Evolutionary conservation across 2,113 vertebrate species (phyloP).

Genomic region (Myotis davidii): DNA sequence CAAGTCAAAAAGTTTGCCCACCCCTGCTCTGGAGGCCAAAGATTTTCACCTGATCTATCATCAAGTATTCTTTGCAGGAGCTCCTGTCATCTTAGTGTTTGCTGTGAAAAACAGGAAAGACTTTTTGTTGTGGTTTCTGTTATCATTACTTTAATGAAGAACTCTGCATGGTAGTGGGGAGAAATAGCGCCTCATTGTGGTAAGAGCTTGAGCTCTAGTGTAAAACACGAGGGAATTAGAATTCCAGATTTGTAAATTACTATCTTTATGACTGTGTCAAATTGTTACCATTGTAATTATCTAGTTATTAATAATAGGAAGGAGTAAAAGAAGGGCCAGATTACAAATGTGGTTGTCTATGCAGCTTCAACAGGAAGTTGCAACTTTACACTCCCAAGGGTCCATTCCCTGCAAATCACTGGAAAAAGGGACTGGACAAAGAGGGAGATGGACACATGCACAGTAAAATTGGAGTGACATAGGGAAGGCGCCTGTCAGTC

Average conservation of each 20-base stretch:
- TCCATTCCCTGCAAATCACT: not conserved
- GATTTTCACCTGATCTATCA: not conserved
- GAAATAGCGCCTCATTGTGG: not conserved
- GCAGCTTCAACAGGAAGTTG: not conserved
- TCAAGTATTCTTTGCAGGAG: not conserved
- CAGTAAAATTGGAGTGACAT: not conserved
- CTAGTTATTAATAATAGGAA: not conserved
- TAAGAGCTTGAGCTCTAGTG: not conserved
- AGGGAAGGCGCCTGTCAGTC: not conserved
- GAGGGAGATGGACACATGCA: not conserved
- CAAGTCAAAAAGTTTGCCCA: no score
- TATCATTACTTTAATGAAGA: slow-evolving; percentile 16
- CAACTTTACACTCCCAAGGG: not conserved
- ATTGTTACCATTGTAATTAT: not conserved
- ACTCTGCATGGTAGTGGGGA: not conserved
- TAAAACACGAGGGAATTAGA: not conserved
- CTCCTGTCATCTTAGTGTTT: not conserved
- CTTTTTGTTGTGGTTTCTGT: not conserved
- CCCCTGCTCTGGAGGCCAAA: not conserved
- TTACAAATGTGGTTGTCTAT: not conserved
- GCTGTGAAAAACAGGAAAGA: not conserved
- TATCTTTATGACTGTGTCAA: not conserved
- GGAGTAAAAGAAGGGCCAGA: not conserved
- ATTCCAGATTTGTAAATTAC: not conserved
- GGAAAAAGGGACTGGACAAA: not conserved